Evolutionary conservation across 2,797 vertebrate species (phyloP).

Genomic region (Bradypus variegatus): DNA sequence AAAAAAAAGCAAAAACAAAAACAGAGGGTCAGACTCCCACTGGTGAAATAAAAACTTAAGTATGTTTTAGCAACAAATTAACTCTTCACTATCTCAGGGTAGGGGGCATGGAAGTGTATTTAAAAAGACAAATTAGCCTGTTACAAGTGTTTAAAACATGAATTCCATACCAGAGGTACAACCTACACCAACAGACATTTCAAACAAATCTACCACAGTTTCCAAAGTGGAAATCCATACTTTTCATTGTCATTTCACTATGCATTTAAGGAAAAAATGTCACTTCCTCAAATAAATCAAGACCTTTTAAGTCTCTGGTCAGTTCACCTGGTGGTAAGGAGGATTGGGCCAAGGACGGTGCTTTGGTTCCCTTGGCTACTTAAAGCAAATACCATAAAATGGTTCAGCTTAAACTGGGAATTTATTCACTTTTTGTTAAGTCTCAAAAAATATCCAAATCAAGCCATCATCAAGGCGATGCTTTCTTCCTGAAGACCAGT

Average conservation of each 20-base stretch:
- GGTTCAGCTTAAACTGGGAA: no score
- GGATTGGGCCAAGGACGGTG: background rate
- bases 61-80: constrained; percentile 42
- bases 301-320: background rate
- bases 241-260: background rate
- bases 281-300: background rate
- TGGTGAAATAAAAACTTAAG: background rate
- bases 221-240: background rate
- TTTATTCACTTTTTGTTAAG: no score
- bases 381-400: no score
- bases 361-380: no score
- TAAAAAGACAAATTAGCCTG: background rate
- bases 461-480: no score
- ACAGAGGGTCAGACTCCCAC: background rate
- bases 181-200: background rate
- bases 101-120: background rate
- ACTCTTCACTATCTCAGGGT: constrained; percentile 13
- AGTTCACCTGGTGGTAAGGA: background rate
- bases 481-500: no score
- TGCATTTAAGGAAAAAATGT: background rate
- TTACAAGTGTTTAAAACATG: background rate
- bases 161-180: background rate
- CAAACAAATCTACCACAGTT: background rate
- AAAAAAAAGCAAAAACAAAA: background rate
- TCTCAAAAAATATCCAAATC: no score